Base-by-base conservation (phyloP, 1,140 invertebrate species). In the Watersipora subatra region DNA sequence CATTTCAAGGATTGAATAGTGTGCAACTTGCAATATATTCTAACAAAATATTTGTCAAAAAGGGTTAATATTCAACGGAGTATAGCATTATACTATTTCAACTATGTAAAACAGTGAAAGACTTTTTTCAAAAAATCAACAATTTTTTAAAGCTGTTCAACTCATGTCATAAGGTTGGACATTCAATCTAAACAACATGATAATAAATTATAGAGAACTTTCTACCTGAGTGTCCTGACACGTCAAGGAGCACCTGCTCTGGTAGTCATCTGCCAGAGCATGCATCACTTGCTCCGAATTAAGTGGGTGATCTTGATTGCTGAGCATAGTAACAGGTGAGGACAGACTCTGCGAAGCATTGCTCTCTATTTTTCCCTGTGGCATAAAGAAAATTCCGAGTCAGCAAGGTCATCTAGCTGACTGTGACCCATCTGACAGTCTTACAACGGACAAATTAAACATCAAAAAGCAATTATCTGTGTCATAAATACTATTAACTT, bases 291-390 rank as follows among this genome's bases (percentile, higher is more conserved):
- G 7, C 7, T 46, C n/a, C 7, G 34, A 46, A n/a, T 46, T 46
- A 46, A 46, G 34, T n/a, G 7, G 7, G 34, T 46, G 34, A 12
- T 46, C 34, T 46, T 46, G 7, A 46, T n/a, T 12, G n/a, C 34
- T 46, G 7, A 46, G 34, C 34, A 46, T 46, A 46, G 34, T n/a
- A 12, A n/a, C n/a, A n/a, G n/a, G n/a, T 46, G 34, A 7, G n/a
- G 34, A n/a, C 34, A 69, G 70, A 64, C 75, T 66, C 62, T 75
- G 73, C 29, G 34, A 12, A 12, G 34, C 34, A 46, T 46, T 46
- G 34, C 7, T 46, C n/a, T 7, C n/a, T n/a, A 46, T 7, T 7
- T 46, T 46, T 46, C n/a, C 34, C 34, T 46, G n/a, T 7, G n/a
- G n/a, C 7, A 46, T 46, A 46, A 46, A 46, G 7, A 46, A 46